Percentiles rank a stretch among this genome's conserved stretches.
Evolutionary conservation across 2,888 invertebrate species (phyloP).

Genomic region (Calliscelio sp.): DNA sequence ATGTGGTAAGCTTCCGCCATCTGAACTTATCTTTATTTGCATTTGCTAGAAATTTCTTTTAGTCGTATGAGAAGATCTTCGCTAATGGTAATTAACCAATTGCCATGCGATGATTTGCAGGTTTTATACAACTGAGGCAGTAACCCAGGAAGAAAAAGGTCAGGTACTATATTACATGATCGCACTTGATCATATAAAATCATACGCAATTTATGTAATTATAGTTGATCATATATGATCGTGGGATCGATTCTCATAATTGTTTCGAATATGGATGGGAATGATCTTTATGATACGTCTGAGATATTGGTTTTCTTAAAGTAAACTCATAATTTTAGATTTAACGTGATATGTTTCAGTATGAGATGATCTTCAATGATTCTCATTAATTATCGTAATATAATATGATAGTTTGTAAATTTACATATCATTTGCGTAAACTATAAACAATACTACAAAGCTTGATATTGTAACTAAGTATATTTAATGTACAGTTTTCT

Average conservation of each 20-base stretch:
- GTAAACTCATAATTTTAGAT: constrained; percentile 3
- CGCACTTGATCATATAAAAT: constrained; percentile 57
- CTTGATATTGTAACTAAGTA: too few species aligned
- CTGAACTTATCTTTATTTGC: constrained; percentile 63
- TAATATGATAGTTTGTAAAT: constrained; percentile 10
- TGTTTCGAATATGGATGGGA: constrained; percentile 28
- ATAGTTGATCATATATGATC: constrained; percentile 48
- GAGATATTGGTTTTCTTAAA: constrained; percentile 7
- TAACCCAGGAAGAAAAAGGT: constrained; percentile 58
- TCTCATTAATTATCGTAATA: too few species aligned
- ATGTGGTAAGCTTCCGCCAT: constrained; percentile 67
- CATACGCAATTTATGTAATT: constrained; percentile 45
- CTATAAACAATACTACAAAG: too few species aligned
- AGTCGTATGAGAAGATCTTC: constrained; percentile 36
- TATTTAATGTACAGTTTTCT: too few species aligned
- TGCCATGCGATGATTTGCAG: constrained; percentile 57
- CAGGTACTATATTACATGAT: constrained; percentile 51
- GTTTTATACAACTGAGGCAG: constrained; percentile 51
- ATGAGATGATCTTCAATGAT: too few species aligned
- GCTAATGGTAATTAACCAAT: constrained; percentile 61
- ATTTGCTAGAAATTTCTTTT: constrained; percentile 65
- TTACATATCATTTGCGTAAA: too few species aligned
- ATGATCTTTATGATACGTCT: constrained; percentile 10
- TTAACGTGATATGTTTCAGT: too few species aligned
- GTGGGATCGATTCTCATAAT: constrained; percentile 52